Base-by-base conservation (phyloP, 2,113 vertebrate genomes). In the Kryptolebias marmoratus region DNA sequence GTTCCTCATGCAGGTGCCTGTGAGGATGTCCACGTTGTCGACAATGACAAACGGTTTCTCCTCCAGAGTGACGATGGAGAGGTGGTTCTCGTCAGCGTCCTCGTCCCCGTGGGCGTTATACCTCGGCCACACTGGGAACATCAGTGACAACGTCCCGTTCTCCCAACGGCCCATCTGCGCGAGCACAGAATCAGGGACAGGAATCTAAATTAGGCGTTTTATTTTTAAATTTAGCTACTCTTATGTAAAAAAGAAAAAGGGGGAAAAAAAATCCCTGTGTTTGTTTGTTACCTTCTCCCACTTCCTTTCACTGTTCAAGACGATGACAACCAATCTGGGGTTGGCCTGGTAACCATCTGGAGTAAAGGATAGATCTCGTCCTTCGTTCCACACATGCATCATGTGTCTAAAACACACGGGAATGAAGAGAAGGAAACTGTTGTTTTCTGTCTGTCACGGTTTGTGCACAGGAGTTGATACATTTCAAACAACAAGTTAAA, bases 31-130 rank as follows among this genome's bases (percentile, higher is more conserved):
- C 80, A 99, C 95, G 11, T 98, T 96, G 57, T 99, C 98, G 8
- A 99, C 98, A 0, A 99, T 95, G 62, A 99, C 97, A 3, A 99
- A 99, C 2, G 98, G 98, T 16, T 96, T 96, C 88, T 99, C 98
- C 90, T 99, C 98, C 89, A 99, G 88, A 6, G 98, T 99, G 80
- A 99, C 98, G 0, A 99, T 96, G 81, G 96, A 98, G 80, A 99
- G 93, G 39, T 99, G 98, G 89, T 98, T 98, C 80, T 99, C 96
- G 0, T 98, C 97, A 0, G 96, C 96, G 18, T 98, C 97, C 8
- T 94, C 95, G 64, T 98, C 97, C 0, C 95, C 95, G 0, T 95
- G 95, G 1, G 97, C 97, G 85, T 96, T 98, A 80, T 96, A 98
- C 69, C 98, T 83, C 0, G 98, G 98, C 98, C 98, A 99, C 80